Evolutionary conservation across 2,797 vertebrate species (phyloP).

Genomic region (Mareca strepera): DNA sequence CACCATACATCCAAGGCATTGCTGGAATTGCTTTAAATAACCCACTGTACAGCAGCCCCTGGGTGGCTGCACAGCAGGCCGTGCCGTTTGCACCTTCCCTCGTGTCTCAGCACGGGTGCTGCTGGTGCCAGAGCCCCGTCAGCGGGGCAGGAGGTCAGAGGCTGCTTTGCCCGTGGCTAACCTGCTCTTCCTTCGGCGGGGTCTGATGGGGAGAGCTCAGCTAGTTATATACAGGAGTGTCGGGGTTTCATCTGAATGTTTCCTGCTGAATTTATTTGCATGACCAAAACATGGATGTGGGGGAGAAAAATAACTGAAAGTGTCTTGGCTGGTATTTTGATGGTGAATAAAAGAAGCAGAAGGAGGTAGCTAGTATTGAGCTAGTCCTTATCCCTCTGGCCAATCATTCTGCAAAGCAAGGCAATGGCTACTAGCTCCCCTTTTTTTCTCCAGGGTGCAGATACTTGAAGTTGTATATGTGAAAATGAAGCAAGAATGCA

Average conservation of each 20-base stretch:
- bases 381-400: neutral
- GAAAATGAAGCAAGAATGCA: neutral
- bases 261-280: neutral
- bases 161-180: neutral
- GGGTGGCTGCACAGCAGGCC: neutral
- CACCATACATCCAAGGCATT: neutral
- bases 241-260: rapidly evolving
- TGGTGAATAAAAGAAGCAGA: neutral
- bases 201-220: neutral
- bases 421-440: neutral
- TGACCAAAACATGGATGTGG: neutral
- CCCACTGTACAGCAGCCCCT: neutral
- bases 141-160: rapidly evolving
- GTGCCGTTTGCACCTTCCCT: neutral
- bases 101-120: rapidly evolving
- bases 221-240: rapidly evolving
- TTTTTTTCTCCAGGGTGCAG: neutral
- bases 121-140: rapidly evolving
- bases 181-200: neutral
- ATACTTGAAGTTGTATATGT: neutral
- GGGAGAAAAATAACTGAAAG: neutral
- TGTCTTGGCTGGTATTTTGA: neutral
- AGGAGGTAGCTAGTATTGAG: neutral
- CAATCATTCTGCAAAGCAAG: neutral
- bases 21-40: neutral